phyloP scores from a whole-genome alignment of 2,888 invertebrate species.

The Cylindroiulus punctatus region DNA sequence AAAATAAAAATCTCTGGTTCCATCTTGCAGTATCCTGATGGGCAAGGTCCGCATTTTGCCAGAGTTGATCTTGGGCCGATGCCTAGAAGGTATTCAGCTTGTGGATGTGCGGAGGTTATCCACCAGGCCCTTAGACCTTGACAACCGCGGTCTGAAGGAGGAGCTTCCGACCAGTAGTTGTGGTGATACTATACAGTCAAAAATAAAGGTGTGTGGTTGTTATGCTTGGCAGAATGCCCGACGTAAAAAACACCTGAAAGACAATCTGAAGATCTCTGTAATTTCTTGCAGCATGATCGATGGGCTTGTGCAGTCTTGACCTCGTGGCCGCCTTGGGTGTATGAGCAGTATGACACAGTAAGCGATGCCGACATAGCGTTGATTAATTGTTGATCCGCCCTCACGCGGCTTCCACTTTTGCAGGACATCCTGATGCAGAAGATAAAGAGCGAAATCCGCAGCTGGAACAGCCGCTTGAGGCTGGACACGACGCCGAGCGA shows the following conservation, averaged over 20 bases:
- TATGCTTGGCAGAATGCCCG: too few species aligned
- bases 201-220: neutral
- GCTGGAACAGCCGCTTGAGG: constrained; percentile 64
- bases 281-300: constrained; percentile 62
- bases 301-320: constrained; percentile 69
- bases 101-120: constrained; percentile 58
- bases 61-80: constrained; percentile 73
- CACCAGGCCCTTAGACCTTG: constrained; percentile 56
- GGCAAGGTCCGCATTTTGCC: constrained; percentile 76
- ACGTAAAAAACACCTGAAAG: too few species aligned
- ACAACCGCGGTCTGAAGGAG: constrained; percentile 52
- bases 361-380: constrained; percentile 59
- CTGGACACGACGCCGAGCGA: constrained; percentile 71
- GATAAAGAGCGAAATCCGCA: constrained; percentile 64
- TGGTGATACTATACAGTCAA: neutral
- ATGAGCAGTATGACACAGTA: constrained; percentile 73
- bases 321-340: constrained; percentile 76
- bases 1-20: neutral
- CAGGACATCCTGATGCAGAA: constrained; percentile 63
- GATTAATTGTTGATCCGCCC: too few species aligned
- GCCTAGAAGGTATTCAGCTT: constrained; percentile 67
- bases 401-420: neutral
- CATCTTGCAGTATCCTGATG: constrained; percentile 66
- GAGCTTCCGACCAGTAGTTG: neutral
- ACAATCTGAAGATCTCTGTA: too few species aligned